Evolutionary conservation across 2,888 invertebrate species (phyloP).

Genomic region (Marasmarcha lunaedactyla): DNA sequence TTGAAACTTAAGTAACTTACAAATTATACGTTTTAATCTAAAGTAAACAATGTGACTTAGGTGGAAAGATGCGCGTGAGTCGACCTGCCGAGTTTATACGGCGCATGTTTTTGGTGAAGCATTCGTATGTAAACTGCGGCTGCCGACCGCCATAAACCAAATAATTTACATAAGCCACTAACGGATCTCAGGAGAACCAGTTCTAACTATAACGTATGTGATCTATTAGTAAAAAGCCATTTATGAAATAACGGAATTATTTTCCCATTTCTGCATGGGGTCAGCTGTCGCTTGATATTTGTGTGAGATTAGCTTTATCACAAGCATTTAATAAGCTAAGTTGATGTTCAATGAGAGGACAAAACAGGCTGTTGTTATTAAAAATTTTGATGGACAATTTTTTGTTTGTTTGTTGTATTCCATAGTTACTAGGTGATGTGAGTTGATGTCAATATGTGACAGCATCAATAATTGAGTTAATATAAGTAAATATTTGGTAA

Average conservation of each 20-base stretch:
- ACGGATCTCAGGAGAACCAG: slow-evolving; percentile 65
- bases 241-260: not conserved
- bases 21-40: slow-evolving; percentile 47
- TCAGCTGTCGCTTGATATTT: not conserved
- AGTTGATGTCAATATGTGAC: no score
- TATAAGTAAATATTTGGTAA: no score
- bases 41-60: slow-evolving; percentile 26
- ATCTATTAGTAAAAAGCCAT: slow-evolving; percentile 67
- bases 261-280: slow-evolving; percentile 3
- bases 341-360: no score
- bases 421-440: no score
- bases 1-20: no score
- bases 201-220: slow-evolving; percentile 57
- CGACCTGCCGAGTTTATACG: not conserved
- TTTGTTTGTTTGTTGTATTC: no score
- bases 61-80: not conserved
- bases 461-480: no score
- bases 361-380: no score
- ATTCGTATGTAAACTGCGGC: slow-evolving; percentile 59
- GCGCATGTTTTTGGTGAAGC: slow-evolving; percentile 27
- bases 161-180: slow-evolving; percentile 66
- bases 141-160: slow-evolving; percentile 58
- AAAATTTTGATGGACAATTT: no score
- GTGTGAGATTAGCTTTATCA: no score
- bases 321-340: no score